A percentile compares a stretch with the other conserved stretches of the same genome.
Evolutionary conservation across 2,113 vertebrate genomes (phyloP).

Genomic region (Microcebus griseorufus): DNA sequence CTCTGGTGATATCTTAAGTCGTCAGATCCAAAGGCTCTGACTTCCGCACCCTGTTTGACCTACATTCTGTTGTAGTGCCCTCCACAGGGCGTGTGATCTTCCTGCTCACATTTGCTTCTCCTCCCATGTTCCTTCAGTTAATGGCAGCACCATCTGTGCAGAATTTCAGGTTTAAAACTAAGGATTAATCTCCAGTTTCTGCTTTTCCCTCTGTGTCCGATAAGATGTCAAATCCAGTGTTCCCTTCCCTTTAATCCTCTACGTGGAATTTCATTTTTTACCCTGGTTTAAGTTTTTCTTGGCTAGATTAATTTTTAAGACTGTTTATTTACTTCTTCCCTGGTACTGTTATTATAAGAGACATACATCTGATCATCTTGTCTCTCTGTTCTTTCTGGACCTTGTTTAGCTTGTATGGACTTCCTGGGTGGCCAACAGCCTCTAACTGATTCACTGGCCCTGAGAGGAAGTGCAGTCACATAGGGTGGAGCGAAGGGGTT

Average conservation of each 20-base stretch:
- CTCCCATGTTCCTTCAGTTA: not conserved
- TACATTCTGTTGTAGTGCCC: not conserved
- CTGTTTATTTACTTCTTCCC: not conserved
- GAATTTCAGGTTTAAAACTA: not conserved
- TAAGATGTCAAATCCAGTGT: not conserved
- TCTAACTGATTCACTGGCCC: too few species aligned
- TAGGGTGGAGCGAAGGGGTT: not conserved
- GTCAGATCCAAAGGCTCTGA: not conserved
- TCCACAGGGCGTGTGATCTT: not conserved
- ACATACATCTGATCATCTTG: not conserved
- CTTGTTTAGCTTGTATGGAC: not conserved
- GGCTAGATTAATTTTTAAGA: not conserved
- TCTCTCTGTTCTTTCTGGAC: not conserved
- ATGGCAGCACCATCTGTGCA: too few species aligned
- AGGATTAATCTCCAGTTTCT: not conserved
- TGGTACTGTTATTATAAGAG: not conserved
- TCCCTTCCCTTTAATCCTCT: not conserved
- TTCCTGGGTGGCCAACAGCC: not conserved
- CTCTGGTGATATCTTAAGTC: not conserved
- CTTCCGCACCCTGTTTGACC: not conserved
- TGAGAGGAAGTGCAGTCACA: too few species aligned
- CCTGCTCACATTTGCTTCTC: not conserved
- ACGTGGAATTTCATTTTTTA: not conserved
- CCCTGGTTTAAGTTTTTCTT: not conserved
- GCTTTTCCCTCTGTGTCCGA: not conserved